phyloP scores from a whole-genome alignment of 2,888 invertebrate genomes.

The Micropterix aruncella region DNA sequence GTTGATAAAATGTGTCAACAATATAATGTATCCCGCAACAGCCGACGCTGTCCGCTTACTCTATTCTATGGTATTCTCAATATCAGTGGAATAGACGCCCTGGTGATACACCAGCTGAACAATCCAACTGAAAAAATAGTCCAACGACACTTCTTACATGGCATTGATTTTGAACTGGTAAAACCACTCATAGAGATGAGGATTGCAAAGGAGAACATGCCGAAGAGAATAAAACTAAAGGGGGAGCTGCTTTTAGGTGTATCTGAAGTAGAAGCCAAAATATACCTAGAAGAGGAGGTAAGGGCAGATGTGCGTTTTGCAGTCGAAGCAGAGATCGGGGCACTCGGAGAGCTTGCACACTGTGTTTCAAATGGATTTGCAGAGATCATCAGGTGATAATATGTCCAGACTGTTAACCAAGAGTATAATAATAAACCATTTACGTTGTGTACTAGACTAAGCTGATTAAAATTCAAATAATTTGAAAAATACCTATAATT shows the following conservation, averaged over 20 bases:
- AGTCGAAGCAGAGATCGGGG: neutral
- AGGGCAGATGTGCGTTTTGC: neutral
- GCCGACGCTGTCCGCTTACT: neutral
- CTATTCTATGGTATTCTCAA: neutral
- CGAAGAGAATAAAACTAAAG: no score
- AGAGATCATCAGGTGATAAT: neutral
- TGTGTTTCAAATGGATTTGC: neutral
- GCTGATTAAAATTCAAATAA: no score
- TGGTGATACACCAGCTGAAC: neutral
- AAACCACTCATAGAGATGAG: neutral
- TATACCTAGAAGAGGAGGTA: neutral
- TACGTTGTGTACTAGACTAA: no score
- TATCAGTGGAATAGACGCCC: neutral
- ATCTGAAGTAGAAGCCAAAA: neutral
- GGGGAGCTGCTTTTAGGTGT: neutral
- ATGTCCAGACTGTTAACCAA: neutral
- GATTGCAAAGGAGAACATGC: neutral
- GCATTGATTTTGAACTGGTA: neutral
- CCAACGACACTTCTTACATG: neutral
- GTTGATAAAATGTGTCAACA: neutral
- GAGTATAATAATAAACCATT: neutral
- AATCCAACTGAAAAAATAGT: neutral
- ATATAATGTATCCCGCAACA: neutral
- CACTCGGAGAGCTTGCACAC: neutral
- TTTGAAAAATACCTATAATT: no score